phyloP scores from a whole-genome alignment of 2,888 invertebrate species.

The Coelogynopora nodosa region DNA sequence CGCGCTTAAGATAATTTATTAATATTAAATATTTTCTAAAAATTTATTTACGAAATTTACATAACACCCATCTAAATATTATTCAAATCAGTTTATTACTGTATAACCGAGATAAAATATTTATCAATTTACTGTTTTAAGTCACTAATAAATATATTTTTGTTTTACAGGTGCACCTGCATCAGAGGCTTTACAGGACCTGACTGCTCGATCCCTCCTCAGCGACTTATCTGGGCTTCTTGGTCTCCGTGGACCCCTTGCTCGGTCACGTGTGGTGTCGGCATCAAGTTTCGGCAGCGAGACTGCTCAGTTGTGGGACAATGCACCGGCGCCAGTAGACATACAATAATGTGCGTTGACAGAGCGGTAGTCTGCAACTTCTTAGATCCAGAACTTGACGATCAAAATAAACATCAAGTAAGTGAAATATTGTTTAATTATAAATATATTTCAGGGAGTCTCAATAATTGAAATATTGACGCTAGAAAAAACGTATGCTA shows the following conservation, averaged over 20 bases:
- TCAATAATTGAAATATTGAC: too few species aligned
- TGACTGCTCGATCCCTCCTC: slow-evolving; percentile 20
- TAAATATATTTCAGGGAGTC: too few species aligned
- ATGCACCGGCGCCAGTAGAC: neutral
- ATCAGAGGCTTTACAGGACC: slow-evolving; percentile 20
- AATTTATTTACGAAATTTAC: too few species aligned
- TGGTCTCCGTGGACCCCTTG: slow-evolving; percentile 23
- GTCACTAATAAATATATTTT: neutral
- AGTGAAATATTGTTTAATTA: too few species aligned
- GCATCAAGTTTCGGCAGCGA: neutral
- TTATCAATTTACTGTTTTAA: neutral
- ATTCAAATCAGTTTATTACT: too few species aligned
- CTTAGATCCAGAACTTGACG: neutral
- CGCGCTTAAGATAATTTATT: too few species aligned
- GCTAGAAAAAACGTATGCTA: too few species aligned
- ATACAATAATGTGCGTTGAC: neutral
- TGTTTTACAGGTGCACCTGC: slow-evolving; percentile 14
- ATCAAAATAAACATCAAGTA: too few species aligned
- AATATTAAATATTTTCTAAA: too few species aligned
- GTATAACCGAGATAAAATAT: too few species aligned
- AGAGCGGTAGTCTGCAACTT: neutral
- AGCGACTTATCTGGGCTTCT: neutral
- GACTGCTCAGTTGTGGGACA: slow-evolving; percentile 10
- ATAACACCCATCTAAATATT: too few species aligned
- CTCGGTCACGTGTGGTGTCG: slow-evolving; percentile 18